Percentiles rank a stretch among this genome's conserved stretches.
Conservation (phyloP, 2,113 vertebrate species). For the Aepyceros melampus region DNA sequence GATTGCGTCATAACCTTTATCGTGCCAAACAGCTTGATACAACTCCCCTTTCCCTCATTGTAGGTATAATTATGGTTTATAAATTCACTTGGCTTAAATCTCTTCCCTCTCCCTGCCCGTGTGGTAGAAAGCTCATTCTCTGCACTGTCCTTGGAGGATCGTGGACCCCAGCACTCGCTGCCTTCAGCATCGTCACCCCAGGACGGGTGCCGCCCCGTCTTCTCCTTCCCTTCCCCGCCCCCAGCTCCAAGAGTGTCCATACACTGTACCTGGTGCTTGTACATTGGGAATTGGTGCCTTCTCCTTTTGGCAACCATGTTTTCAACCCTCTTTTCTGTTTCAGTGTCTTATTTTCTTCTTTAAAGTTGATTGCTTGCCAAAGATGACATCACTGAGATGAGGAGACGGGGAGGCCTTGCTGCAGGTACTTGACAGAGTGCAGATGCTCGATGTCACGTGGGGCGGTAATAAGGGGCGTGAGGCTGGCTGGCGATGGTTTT, state of each 20-base stretch:
- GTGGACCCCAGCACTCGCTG: constrained; percentile 65
- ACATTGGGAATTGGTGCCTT: constrained; percentile 79
- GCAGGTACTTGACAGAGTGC: background rate
- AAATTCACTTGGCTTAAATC: background rate
- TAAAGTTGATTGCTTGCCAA: constrained; percentile 79
- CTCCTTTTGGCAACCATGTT: constrained; percentile 77
- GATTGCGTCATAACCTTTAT: background rate
- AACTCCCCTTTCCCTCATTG: background rate
- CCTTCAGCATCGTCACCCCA: constrained; percentile 70
- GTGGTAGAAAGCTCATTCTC: constrained; percentile 65
- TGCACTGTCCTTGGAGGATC: constrained; percentile 73
- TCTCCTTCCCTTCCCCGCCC: background rate
- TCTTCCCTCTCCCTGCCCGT: constrained; percentile 47
- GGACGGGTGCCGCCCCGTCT: constrained; percentile 47
- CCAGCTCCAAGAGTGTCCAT: constrained; percentile 72
- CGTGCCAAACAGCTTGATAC: background rate
- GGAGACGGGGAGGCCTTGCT: background rate
- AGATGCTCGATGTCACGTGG: background rate
- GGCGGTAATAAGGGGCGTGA: background rate
- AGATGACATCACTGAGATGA: constrained; percentile 59
- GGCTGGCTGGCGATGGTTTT: background rate
- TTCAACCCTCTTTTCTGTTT: constrained; percentile 69
- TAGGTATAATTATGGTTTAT: constrained; percentile 39
- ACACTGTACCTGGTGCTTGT: constrained; percentile 81
- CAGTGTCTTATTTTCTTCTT: constrained; percentile 74